Evolutionary conservation across 2,113 vertebrate genomes (phyloP).

Genomic region (Rhea americana): DNA sequence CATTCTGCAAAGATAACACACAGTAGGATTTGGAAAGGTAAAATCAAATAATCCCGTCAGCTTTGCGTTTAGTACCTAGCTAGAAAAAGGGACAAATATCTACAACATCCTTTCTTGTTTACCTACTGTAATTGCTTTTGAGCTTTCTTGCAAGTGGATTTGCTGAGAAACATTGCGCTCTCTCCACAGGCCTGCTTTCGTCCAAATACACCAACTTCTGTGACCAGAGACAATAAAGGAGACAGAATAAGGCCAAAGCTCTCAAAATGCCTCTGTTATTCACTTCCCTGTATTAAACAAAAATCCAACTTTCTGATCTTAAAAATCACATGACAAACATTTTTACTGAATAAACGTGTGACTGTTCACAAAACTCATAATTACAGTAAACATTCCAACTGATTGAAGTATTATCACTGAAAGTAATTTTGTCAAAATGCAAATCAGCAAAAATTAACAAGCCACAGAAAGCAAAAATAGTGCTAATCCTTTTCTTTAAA

Average conservation of each 20-base stretch:
- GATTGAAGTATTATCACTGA: neutral
- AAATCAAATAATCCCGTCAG: conserved; percentile 48
- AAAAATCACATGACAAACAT: neutral
- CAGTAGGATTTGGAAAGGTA: conserved; percentile 31
- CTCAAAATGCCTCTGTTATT: neutral
- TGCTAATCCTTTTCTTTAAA: neutral
- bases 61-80: conserved; percentile 30
- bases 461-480: neutral
- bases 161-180: conserved; percentile 15
- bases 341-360: neutral
- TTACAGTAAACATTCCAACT: neutral
- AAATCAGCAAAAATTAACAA: neutral
- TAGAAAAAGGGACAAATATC: conserved; percentile 45
- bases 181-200: neutral
- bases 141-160: conserved; percentile 35
- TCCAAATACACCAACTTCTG: neutral
- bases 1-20: conserved; percentile 32
- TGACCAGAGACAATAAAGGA: neutral
- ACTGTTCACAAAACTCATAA: neutral
- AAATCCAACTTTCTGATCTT: neutral
- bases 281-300: neutral
- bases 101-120: conserved; percentile 57
- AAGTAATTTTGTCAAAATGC: neutral
- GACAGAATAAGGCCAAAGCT: neutral
- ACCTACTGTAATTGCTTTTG: conserved; percentile 53